These are phyloP conservation scores for Apus apus DNA, from an alignment of 2,113 vertebrate species.

Conservation along the genomic window DNA sequence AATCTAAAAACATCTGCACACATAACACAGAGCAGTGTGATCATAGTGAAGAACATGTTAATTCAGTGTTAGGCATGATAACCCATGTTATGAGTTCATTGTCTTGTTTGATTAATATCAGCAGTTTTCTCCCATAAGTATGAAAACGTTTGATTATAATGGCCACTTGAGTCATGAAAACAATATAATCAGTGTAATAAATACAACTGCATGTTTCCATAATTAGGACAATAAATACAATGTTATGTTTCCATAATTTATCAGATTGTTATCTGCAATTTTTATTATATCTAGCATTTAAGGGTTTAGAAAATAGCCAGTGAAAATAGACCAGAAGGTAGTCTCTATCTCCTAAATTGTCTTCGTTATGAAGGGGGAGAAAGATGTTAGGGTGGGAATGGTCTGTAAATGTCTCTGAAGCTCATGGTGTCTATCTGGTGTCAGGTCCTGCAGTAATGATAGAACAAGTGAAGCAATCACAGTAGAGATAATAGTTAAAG, in stretches of 20 bases:
- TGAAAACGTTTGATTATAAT: conserved; percentile 16
- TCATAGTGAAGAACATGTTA: not conserved
- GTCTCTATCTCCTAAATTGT: not conserved
- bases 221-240: conserved; percentile 36
- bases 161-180: conserved; percentile 16
- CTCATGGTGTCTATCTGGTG: rapidly evolving
- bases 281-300: not conserved
- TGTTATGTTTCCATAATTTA: not conserved
- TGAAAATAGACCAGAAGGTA: not conserved
- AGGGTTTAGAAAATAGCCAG: not conserved
- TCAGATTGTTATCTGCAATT: not conserved
- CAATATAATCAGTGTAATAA: conserved; percentile 38
- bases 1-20: not conserved
- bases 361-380: rapidly evolving
- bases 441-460: not conserved
- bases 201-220: conserved; percentile 16
- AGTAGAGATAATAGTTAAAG: not conserved
- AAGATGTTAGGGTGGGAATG: too few species aligned
- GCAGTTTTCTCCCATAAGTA: not conserved
- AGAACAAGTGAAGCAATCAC: not conserved
- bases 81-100: not conserved
- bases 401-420: not conserved
- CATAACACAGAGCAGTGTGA: not conserved
- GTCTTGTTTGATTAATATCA: not conserved
- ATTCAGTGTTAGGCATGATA: not conserved